Base-by-base conservation (phyloP, 2,797 vertebrate genomes). In the Setipinna tenuifilis region DNA sequence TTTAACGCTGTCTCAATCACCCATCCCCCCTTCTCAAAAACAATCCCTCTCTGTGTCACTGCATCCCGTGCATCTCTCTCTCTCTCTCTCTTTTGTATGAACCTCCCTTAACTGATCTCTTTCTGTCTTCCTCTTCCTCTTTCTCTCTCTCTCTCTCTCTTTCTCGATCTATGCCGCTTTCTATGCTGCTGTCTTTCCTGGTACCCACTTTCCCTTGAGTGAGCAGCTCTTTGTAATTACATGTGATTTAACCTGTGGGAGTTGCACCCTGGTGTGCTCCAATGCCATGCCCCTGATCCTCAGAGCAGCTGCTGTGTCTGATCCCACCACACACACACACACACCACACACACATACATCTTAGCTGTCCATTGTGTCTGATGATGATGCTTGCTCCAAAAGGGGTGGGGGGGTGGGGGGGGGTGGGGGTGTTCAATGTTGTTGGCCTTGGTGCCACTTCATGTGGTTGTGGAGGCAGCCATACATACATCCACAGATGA, bases 191-290 rank as follows among this genome's bases (percentile, higher is more conserved):
- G n/a, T 82, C 21, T 85, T 17, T 31, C 41, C 65, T n/a, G 50
- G 35, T 85, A 17, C 31, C 71, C 17, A 19, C 31, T 21, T 78
- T 78, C 71, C 71, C 71, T 44, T 78, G 71, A 31, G 71, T 86
- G 84, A 88, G 83, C 83, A 88, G 85, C 84, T 58, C 41, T 81
- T 65, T 88, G 78, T 90, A 88, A 88, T 88, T 90, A 87, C 78
- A 83, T 85, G 83, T 85, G 85, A 90, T 86, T 65, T 86, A 87
- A 87, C 84, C 87, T 88, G 86, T 88, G 85, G 78, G 80, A 86
- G 68, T 84, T 62, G 71, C 83, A 86, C 85, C 89, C 57, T 35
- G 61, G 83, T 81, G 87, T 0, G 75, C 46, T 86, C 41, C 71
- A 19, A 31, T 41, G 71, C 31, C 35, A 44, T 78, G 71, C 31